A percentile compares a stretch with the other conserved stretches of the same genome.
These are phyloP conservation scores for Lucifuga dentata DNA, from an alignment of 2,113 vertebrate genomes.

Conservation along the genomic window DNA sequence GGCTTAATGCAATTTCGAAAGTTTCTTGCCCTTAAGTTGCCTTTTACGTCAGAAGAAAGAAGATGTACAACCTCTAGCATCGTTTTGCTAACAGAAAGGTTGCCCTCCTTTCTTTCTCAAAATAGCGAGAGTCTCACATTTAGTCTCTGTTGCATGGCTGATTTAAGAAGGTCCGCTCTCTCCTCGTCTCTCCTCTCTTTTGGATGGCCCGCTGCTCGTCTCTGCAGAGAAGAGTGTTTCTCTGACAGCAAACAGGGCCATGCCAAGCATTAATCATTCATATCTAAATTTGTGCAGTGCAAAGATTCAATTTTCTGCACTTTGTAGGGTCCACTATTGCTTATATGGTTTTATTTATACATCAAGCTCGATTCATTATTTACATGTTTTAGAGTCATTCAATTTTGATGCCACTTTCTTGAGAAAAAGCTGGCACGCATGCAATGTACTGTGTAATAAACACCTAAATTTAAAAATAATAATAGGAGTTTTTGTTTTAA, in stretches of 20 bases:
- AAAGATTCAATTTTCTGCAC: conserved; percentile 79
- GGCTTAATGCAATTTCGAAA: not conserved
- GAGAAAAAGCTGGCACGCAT: not conserved
- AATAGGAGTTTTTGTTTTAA: not conserved
- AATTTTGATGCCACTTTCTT: conserved; percentile 45
- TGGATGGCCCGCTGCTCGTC: conserved; percentile 32
- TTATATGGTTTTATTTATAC: conserved; percentile 78
- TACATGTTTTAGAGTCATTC: conserved; percentile 56
- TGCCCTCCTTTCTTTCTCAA: conserved; percentile 20
- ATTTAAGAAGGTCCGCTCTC: conserved; percentile 30
- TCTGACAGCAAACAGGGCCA: conserved; percentile 64
- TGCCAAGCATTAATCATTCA: conserved; percentile 72
- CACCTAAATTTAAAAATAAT: not conserved
- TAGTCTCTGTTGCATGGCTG: conserved; percentile 10
- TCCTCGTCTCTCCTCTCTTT: conserved; percentile 17
- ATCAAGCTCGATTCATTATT: conserved; percentile 69
- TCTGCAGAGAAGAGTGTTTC: conserved; percentile 58
- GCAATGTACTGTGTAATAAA: conserved; percentile 4
- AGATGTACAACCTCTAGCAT: not conserved
- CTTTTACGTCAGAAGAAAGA: not conserved
- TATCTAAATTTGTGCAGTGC: conserved; percentile 72
- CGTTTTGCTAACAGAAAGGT: not conserved
- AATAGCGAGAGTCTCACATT: conserved; percentile 14
- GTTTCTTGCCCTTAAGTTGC: too few species aligned
- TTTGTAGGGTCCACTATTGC: conserved; percentile 66